Base-by-base conservation (phyloP, 2,888 invertebrate genomes). In the Mythimna pallens region DNA sequence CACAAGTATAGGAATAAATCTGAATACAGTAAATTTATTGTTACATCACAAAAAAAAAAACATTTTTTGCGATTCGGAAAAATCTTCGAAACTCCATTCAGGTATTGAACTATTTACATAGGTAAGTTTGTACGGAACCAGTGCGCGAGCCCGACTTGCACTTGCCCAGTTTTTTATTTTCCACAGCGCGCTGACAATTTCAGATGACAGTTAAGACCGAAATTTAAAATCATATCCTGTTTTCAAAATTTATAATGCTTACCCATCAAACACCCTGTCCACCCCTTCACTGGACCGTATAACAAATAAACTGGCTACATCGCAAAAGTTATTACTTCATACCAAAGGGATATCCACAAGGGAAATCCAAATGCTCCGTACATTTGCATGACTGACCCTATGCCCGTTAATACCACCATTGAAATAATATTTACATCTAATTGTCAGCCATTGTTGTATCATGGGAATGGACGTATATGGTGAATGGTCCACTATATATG, bases 351-450 rank as follows among this genome's bases (percentile, higher is more conserved):
- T 88, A 90, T 93, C 92, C 95, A 91, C 94, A 86, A 80, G 95
- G 95, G 96, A 96, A 95, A 95, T 96, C 89, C 89, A 91, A 89
- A 90, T 91, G 89, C 88, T 87, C 83, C 84, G 83, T 85, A 88
- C 90, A 93, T 94, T 93, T 94, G 93, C 93, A 92, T 93, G 91
- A 89, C 91, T 94, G 94, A 95, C 95, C 95, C 94, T 88, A 87
- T 88, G 89, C 86, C 65, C 72, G 90, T 93, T 94, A 93, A 92
- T 91, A 91, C 89, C 88, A 89, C 92, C 83, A 89, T 93, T 89
- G 89, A 91, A 92, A 93, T 93, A 88, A 92, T 94, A 95, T 95
- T 95, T 95, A 94, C 95, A 95, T 95, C 91, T 95, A 94, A 94
- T 94, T 94, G 93, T 93, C 89, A 92, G 90, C 92, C 91, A 94